Evolutionary conservation across 1,140 invertebrate species (phyloP).

Genomic region (Mesaphorura yosii): DNA sequence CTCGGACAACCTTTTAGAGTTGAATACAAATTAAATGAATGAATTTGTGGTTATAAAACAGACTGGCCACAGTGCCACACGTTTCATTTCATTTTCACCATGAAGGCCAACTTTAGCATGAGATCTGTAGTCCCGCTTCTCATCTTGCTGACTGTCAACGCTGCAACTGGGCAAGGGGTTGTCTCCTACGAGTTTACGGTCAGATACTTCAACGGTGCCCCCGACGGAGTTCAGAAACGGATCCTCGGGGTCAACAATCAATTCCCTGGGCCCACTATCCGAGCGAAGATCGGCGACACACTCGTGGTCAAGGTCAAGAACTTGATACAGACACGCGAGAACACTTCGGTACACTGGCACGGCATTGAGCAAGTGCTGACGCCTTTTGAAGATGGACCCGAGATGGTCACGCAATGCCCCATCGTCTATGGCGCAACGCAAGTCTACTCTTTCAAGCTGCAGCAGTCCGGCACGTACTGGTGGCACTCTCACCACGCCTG

Average conservation of each 20-base stretch:
- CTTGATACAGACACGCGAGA: constrained; percentile 8
- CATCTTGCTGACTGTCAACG: too few species aligned
- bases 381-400: constrained; percentile 14
- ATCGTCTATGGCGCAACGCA: neutral
- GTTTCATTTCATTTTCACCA: too few species aligned
- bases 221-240: constrained; percentile 14
- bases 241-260: constrained; percentile 12
- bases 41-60: too few species aligned
- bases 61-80: too few species aligned
- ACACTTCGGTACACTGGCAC: constrained; percentile 17
- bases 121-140: too few species aligned
- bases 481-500: constrained; percentile 11
- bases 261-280: constrained; percentile 13
- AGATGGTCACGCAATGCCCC: constrained; percentile 15
- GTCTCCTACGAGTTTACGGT: neutral
- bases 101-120: too few species aligned
- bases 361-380: constrained; percentile 9
- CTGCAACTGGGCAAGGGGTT: too few species aligned
- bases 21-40: too few species aligned
- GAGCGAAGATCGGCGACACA: constrained; percentile 5
- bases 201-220: neutral
- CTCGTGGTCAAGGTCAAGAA: constrained; percentile 10
- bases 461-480: constrained; percentile 17
- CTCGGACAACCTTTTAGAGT: too few species aligned
- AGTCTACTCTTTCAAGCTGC: constrained; percentile 6